Evolutionary conservation across 2,888 invertebrate genomes (phyloP), one percentile per base, ranked within the genome.

Genomic region (Drosophila neotestacea): DNA sequence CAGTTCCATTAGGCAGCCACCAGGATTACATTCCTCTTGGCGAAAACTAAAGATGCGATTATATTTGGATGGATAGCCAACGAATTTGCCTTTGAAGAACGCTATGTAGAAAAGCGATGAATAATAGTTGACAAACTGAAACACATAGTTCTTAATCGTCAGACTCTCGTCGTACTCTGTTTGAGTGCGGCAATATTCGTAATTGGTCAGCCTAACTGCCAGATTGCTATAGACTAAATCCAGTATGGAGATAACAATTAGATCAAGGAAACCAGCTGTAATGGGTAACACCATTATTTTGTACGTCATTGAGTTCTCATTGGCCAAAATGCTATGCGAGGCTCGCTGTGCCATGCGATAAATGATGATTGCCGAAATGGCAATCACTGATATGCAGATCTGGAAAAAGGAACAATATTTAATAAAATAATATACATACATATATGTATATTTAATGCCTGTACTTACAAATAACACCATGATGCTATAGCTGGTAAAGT

Each of bases 41-140:
- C 96, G 93, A 62, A 94, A 95, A 13, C 94, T 94, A 84, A 96
- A 94, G 54, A 96, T 94, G 56, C 94, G 94, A 87, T 95, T 96
- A 89, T 96, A 96, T 77, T 96, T 95, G 9, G 95, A 94, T 1
- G 97, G 97, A 92, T 96, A 95, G 1, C 96, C 96, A 32, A 96
- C 94, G 89, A 96, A 96, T 91, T 96, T 96, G 36, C 95, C 96
- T 90, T 96, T 96, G 62, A 96, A 92, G 88, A 96, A 96, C 11
- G 95, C 96, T 70, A 97, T 96, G 91, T 97, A 98, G 93, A 97
- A 96, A 72, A 97, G 95, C 27, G 96, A 96, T 2, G 96, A 95
- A 92, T 97, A 98, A 92, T 96, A 97, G 93, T 98, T 98, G 81
- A 97, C 95, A 92, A 97, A 97, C 93, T 97, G 97, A 78, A 97